These are phyloP conservation scores for Probosciger aterrimus DNA, from an alignment of 2,113 vertebrate species.

Conservation along the genomic window DNA sequence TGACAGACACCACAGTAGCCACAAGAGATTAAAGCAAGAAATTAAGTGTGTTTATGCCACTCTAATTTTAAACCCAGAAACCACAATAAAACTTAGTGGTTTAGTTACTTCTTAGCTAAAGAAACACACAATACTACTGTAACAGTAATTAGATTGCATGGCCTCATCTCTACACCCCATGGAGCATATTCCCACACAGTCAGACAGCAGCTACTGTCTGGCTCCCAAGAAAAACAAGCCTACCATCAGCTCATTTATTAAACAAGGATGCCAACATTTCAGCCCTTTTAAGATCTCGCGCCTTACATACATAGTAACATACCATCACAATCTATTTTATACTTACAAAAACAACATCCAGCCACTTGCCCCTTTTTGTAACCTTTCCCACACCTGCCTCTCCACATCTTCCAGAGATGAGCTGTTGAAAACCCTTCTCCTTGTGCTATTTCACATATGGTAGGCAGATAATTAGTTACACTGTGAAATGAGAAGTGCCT, in stretches of 20 bases:
- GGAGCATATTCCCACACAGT: not conserved
- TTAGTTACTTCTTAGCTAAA: not conserved
- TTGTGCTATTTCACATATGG: not conserved
- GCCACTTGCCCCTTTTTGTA: not conserved
- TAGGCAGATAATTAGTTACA: not conserved
- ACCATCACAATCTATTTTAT: conserved; percentile 46
- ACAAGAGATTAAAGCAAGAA: not conserved
- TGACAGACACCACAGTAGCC: not conserved
- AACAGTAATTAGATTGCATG: not conserved
- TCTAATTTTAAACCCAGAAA: not conserved
- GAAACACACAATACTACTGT: not conserved
- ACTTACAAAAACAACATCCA: not conserved
- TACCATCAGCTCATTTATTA: not conserved
- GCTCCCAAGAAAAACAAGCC: not conserved
- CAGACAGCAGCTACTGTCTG: not conserved
- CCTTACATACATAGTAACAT: not conserved
- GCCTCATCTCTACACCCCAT: not conserved
- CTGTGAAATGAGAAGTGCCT: not conserved
- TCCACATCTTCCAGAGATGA: not conserved
- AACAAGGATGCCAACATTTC: not conserved
- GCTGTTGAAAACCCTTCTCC: conserved; percentile 41
- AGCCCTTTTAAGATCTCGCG: not conserved
- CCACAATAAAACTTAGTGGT: not conserved
- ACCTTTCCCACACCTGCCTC: conserved; percentile 31
- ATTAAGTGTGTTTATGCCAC: not conserved